These are phyloP conservation scores for Teinopalpus imperialis DNA, from an alignment of 2,888 invertebrate genomes.

Conservation along the genomic window DNA sequence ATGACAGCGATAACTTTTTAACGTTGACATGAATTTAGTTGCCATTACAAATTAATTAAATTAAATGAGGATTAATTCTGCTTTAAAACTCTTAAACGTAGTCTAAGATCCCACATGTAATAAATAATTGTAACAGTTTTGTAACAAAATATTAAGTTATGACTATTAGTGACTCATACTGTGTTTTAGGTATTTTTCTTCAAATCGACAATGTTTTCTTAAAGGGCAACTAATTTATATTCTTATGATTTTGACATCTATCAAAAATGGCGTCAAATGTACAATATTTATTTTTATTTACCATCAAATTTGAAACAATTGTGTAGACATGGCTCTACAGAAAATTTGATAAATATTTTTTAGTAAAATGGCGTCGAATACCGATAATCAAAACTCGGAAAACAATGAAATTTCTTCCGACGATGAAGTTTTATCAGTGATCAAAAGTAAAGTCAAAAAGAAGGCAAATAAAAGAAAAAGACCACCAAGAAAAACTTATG, in stretches of 20 bases:
- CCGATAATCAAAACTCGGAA: slow-evolving; percentile 8
- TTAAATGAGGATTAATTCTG: too few relatives aligned
- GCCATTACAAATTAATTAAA: slow-evolving; percentile 47
- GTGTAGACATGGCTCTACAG: slow-evolving; percentile 9
- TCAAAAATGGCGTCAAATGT: slow-evolving; percentile 21
- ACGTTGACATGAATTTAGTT: slow-evolving; percentile 55
- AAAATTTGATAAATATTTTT: not conserved
- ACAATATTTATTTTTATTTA: slow-evolving; percentile 20
- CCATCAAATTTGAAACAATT: slow-evolving; percentile 7
- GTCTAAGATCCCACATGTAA: too few relatives aligned
- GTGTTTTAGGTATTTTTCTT: too few relatives aligned
- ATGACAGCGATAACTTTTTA: slow-evolving; percentile 69
- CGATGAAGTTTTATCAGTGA: slow-evolving; percentile 21
- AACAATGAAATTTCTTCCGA: slow-evolving; percentile 19
- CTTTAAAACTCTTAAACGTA: too few relatives aligned
- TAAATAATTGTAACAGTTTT: too few relatives aligned
- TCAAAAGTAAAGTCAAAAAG: slow-evolving; percentile 21
- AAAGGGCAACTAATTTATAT: too few relatives aligned
- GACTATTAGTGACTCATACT: too few relatives aligned
- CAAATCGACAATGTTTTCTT: too few relatives aligned
- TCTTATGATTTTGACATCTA: slow-evolving; percentile 16
- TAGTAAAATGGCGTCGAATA: slow-evolving; percentile 13
- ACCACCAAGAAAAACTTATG: slow-evolving; percentile 16
- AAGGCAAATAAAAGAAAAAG: slow-evolving; percentile 20
- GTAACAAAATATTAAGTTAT: too few relatives aligned